These are phyloP conservation scores for Xylocampa areola DNA, from an alignment of 2,888 invertebrate genomes.

Conservation along the genomic window DNA sequence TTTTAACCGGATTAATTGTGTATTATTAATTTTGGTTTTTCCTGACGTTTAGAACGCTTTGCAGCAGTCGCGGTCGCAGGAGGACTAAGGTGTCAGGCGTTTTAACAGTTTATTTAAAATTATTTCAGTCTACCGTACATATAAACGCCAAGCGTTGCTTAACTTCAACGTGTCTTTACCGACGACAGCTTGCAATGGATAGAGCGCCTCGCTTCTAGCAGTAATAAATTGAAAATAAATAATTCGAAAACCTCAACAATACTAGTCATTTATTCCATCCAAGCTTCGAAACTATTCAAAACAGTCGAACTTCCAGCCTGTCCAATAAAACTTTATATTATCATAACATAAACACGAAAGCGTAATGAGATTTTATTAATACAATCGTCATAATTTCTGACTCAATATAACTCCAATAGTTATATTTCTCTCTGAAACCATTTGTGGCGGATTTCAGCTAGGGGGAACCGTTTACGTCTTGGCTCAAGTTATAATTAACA, in stretches of 20 bases:
- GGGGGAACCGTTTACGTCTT: slow-evolving; percentile 64
- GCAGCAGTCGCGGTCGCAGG: no score
- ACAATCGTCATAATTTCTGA: slow-evolving; percentile 66
- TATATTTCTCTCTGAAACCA: slow-evolving; percentile 74
- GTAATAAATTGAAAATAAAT: neutral
- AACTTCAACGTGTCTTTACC: no score
- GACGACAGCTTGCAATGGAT: no score
- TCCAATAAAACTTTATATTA: slow-evolving; percentile 20
- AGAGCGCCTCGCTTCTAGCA: no score
- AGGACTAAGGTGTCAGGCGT: no score
- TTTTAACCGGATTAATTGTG: no score
- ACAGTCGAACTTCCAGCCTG: neutral
- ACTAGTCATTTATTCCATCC: no score
- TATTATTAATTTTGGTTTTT: no score
- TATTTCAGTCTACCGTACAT: no score
- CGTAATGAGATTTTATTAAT: slow-evolving; percentile 65
- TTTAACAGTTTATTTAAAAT: no score
- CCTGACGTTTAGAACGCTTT: no score
- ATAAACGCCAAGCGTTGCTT: no score
- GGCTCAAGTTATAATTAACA: slow-evolving; percentile 57
- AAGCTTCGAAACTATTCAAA: neutral
- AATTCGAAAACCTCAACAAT: neutral
- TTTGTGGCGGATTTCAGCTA: slow-evolving; percentile 76
- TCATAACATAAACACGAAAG: slow-evolving; percentile 33
- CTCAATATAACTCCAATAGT: slow-evolving; percentile 68